A percentile compares a stretch with the other conserved stretches of the same genome.
phyloP scores from a whole-genome alignment of 64 coral and sea anemone genomes.

The Montipora cactus region DNA sequence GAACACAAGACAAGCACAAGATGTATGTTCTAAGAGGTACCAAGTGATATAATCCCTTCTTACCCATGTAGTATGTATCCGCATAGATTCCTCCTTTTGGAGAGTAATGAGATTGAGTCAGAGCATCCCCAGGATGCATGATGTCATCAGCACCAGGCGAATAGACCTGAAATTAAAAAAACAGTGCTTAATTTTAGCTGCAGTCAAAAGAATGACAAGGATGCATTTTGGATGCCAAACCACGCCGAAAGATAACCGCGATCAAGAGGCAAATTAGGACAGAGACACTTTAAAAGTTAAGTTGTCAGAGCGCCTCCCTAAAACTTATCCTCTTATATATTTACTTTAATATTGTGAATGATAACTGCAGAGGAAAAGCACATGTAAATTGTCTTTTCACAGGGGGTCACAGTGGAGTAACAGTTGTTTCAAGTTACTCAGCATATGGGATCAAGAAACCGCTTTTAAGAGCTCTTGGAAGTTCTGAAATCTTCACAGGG shows the following conservation, averaged over 20 bases:
- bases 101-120: constrained; percentile 94
- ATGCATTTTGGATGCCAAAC: constrained; percentile 44
- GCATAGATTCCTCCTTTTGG: constrained; percentile 93
- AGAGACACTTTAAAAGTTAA: constrained; percentile 29
- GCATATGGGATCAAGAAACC: constrained; percentile 83
- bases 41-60: constrained; percentile 47
- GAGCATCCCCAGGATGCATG: constrained; percentile 90
- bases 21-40: not conserved
- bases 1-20: constrained; percentile 10
- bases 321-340: constrained; percentile 20
- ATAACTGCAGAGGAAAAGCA: constrained; percentile 58
- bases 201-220: constrained; percentile 59
- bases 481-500: constrained; percentile 63
- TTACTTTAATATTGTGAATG: constrained; percentile 26
- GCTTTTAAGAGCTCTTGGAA: constrained; percentile 58
- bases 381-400: constrained; percentile 86
- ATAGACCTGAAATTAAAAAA: constrained; percentile 83
- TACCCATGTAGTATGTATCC: constrained; percentile 95
- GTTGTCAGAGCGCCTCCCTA: constrained; percentile 24
- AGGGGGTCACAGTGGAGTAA: constrained; percentile 87
- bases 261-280: constrained; percentile 48
- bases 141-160: constrained; percentile 96
- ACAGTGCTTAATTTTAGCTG: constrained; percentile 71
- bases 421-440: constrained; percentile 95
- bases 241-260: constrained; percentile 44